phyloP scores from a whole-genome alignment of 2,888 invertebrate genomes.

The Diadegma fenestrale region DNA sequence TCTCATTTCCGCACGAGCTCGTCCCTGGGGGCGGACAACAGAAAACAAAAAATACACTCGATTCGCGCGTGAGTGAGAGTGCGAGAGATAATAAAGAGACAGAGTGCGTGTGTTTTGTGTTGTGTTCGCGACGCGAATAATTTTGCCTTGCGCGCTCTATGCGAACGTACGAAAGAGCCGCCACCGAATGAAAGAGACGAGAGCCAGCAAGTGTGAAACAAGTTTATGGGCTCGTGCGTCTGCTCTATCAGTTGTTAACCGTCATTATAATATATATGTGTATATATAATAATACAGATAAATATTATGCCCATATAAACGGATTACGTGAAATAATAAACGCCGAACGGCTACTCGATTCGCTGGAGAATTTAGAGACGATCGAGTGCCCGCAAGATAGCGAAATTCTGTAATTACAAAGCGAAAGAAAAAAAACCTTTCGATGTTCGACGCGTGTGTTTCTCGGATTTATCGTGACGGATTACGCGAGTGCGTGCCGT shows the following conservation, averaged over 20 bases:
- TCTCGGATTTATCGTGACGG: constrained; percentile 27
- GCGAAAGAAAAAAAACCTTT: background rate
- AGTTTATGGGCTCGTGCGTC: constrained; percentile 39
- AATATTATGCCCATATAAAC: background rate
- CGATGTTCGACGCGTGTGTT: constrained; percentile 45
- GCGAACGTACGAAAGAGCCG: constrained; percentile 11
- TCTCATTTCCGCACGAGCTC: constrained; percentile 38
- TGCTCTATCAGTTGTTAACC: constrained; percentile 23
- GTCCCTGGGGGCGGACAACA: constrained; percentile 16
- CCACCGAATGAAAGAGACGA: constrained; percentile 6
- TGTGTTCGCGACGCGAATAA: constrained; percentile 45
- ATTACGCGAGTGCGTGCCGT: constrained; percentile 43
- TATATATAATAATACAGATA: constrained; percentile 6
- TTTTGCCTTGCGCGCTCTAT: constrained; percentile 21
- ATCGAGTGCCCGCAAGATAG: background rate
- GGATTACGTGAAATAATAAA: background rate
- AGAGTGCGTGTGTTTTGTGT: constrained; percentile 28
- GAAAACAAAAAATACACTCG: constrained; percentile 4
- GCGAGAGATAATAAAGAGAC: constrained; percentile 14
- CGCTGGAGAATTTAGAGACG: background rate
- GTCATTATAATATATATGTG: background rate
- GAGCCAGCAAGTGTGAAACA: constrained; percentile 33
- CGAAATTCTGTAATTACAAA: constrained; percentile 15
- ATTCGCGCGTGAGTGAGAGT: constrained; percentile 5
- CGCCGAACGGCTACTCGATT: background rate